Percentiles rank a stretch among this genome's conserved stretches.
Evolutionary conservation across 2,888 invertebrate genomes (phyloP).

Genomic region (Luffia ferchaultella): DNA sequence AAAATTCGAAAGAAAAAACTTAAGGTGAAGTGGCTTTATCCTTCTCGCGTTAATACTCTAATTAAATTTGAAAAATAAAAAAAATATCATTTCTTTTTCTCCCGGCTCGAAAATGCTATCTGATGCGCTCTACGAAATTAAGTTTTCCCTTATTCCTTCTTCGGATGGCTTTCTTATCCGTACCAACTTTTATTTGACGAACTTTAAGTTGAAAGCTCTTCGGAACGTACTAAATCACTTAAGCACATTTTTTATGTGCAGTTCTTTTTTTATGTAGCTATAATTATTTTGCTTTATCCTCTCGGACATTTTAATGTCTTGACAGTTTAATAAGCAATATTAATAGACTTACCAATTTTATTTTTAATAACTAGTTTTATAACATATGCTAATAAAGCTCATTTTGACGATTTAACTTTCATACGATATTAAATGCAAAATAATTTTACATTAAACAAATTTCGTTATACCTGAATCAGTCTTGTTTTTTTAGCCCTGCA

Average conservation of each 20-base stretch:
- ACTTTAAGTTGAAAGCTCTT: not conserved
- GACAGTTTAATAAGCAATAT: not conserved
- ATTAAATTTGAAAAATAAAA: constrained; percentile 56
- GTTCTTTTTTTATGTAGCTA: not conserved
- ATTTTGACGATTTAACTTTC: no score
- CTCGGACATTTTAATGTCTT: not conserved
- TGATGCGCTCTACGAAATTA: not conserved
- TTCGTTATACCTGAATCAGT: no score
- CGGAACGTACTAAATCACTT: not conserved
- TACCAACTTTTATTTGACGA: not conserved
- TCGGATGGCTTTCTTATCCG: not conserved
- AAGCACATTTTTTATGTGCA: not conserved
- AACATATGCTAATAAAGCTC: no score
- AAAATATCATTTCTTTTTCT: constrained; percentile 33
- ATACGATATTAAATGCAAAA: no score
- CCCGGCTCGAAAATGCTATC: constrained; percentile 18
- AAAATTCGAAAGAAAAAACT: constrained; percentile 37
- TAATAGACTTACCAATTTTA: no score
- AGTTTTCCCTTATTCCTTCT: not conserved
- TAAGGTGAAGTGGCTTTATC: constrained; percentile 51
- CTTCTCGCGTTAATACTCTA: constrained; percentile 57
- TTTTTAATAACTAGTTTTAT: no score
- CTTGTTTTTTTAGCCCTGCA: no score
- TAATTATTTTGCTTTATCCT: no score
- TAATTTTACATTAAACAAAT: no score